phyloP scores from a whole-genome alignment of 1,140 invertebrate genomes.

The Nymphalis io region DNA sequence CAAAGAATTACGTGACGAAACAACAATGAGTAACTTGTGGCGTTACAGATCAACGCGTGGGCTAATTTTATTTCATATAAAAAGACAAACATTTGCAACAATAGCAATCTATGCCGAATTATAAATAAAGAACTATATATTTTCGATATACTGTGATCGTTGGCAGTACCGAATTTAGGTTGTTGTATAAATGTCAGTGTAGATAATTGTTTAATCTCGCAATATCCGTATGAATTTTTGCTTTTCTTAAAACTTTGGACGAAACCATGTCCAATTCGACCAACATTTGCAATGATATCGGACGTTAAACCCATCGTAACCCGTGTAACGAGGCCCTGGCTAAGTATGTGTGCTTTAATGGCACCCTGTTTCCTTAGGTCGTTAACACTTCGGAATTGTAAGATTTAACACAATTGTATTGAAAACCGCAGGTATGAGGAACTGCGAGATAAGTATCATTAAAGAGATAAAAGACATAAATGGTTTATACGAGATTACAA shows the following conservation, averaged over 20 bases:
- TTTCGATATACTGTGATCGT: too few relatives aligned
- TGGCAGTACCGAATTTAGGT: too few relatives aligned
- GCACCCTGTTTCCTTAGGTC: conserved; percentile 27
- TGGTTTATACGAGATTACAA: not conserved
- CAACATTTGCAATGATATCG: not conserved
- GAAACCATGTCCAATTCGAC: not conserved
- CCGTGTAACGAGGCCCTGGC: conserved; percentile 22
- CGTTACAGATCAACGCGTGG: not conserved
- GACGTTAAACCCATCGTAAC: not conserved
- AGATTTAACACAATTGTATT: conserved; percentile 28
- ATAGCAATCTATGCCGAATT: too few relatives aligned
- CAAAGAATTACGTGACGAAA: not conserved
- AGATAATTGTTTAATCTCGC: too few relatives aligned
- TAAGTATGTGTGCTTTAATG: conserved; percentile 7
- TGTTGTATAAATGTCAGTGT: too few relatives aligned
- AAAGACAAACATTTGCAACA: not conserved
- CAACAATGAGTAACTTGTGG: conserved; percentile 1
- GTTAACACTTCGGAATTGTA: conserved; percentile 34
- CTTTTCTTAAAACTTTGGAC: not conserved
- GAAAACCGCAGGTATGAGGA: conserved; percentile 37
- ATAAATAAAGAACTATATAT: too few relatives aligned
- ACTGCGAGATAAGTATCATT: conserved; percentile 26
- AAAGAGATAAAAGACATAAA: conserved; percentile 9
- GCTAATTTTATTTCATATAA: not conserved
- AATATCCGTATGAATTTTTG: too few relatives aligned